Conservation (phyloP, 2,113 vertebrate species). For the Bombycilla garrulus region DNA sequence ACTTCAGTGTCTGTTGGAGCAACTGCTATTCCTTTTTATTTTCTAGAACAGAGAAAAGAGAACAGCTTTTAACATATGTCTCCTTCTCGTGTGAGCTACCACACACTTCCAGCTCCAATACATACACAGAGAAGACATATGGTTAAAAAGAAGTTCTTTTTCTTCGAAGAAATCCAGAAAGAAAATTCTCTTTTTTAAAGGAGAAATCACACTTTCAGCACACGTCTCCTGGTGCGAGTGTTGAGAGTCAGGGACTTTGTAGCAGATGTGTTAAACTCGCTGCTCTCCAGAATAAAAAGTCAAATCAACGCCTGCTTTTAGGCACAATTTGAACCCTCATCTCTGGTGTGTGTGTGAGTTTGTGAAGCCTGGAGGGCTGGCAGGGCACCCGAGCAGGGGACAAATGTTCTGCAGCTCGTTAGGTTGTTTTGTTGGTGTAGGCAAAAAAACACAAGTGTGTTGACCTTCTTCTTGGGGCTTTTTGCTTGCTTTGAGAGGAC, state of each 20-base stretch:
- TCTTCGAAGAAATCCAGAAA: not conserved
- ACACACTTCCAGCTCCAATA: not conserved
- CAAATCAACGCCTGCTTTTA: not conserved
- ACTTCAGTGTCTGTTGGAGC: constrained; percentile 19
- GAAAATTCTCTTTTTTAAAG: not conserved
- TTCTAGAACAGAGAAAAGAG: constrained; percentile 35
- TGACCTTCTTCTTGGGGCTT: not conserved
- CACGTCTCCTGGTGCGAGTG: not conserved
- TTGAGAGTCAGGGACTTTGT: not conserved
- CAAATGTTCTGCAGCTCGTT: not conserved
- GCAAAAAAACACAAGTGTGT: not conserved
- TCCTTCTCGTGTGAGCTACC: constrained; percentile 22
- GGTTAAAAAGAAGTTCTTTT: not conserved
- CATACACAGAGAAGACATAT: constrained; percentile 24
- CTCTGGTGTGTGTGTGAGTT: not conserved
- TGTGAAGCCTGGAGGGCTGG: not conserved
- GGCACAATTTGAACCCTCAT: not conserved
- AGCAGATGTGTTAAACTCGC: not conserved
- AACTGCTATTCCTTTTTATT: constrained; percentile 48
- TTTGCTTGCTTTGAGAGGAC: not conserved
- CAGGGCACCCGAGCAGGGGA: not conserved
- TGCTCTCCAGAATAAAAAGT: not conserved
- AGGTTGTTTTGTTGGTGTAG: not conserved
- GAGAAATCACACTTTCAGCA: not conserved
- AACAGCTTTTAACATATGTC: constrained; percentile 60